These are phyloP conservation scores for Peribatodes rhomboidaria DNA, from an alignment of 2,888 invertebrate species.

Conservation along the genomic window DNA sequence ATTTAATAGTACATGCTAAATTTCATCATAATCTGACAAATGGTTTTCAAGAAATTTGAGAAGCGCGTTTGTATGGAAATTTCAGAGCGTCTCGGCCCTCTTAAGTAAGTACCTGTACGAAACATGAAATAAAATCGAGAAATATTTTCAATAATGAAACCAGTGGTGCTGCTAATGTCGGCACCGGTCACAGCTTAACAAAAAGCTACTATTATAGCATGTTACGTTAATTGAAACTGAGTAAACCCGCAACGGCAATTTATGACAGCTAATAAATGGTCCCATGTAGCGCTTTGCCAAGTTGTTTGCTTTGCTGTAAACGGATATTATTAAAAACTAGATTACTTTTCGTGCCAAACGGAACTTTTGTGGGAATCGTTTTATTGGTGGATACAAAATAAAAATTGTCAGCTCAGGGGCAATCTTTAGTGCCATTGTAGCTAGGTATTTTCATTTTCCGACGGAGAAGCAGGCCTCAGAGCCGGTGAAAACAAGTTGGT, in stretches of 20 bases:
- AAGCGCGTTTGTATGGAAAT: too few relatives aligned
- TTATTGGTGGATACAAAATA: neutral
- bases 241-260: slow-evolving; percentile 70
- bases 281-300: slow-evolving; percentile 37
- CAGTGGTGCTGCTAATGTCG: slow-evolving; percentile 28
- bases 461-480: too few relatives aligned
- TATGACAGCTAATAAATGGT: slow-evolving; percentile 70
- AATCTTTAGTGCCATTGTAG: too few relatives aligned
- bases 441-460: too few relatives aligned
- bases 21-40: too few relatives aligned
- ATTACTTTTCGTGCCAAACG: slow-evolving; percentile 5
- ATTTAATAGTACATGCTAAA: too few relatives aligned
- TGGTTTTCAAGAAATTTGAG: too few relatives aligned
- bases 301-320: slow-evolving; percentile 37
- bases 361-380: slow-evolving; percentile 1
- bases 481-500: too few relatives aligned
- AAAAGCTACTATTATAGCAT: slow-evolving; percentile 51
- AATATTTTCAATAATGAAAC: slow-evolving; percentile 8
- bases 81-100: too few relatives aligned
- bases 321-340: slow-evolving; percentile 29
- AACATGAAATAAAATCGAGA: neutral
- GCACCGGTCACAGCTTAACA: slow-evolving; percentile 55
- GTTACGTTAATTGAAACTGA: slow-evolving; percentile 64
- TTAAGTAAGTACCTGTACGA: too few relatives aligned
- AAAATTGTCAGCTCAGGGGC: neutral